Evolutionary conservation across 2,888 invertebrate species (phyloP).

Genomic region (Leptothorax acervorum): DNA sequence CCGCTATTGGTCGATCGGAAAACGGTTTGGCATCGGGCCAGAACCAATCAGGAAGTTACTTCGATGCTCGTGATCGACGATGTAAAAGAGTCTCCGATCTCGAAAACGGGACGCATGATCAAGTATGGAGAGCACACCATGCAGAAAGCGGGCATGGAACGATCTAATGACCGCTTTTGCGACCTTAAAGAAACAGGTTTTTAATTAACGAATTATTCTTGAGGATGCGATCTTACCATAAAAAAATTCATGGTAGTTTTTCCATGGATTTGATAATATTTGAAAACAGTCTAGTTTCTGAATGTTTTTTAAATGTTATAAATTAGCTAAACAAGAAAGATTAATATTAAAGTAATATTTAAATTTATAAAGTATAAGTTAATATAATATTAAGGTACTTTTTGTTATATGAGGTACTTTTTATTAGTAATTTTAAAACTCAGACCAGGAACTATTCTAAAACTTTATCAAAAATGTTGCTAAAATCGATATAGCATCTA

Average conservation of each 20-base stretch:
- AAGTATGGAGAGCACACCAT: not conserved
- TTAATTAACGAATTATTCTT: not conserved
- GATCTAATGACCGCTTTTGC: not conserved
- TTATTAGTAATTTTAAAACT: not conserved
- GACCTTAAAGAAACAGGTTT: not conserved
- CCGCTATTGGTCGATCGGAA: constrained; percentile 20
- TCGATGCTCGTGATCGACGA: constrained; percentile 23
- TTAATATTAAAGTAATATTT: too few relatives aligned
- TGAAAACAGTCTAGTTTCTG: not conserved
- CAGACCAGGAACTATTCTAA: not conserved
- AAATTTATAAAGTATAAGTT: too few relatives aligned
- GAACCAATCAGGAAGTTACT: constrained; percentile 48
- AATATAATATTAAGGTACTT: too few relatives aligned
- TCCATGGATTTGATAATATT: not conserved
- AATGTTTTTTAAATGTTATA: too few relatives aligned
- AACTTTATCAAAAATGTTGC: not conserved
- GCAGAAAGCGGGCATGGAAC: not conserved
- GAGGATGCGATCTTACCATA: not conserved
- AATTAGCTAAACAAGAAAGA: too few relatives aligned
- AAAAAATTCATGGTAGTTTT: constrained; percentile 1
- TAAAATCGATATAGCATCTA: not conserved
- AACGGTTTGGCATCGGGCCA: not conserved
- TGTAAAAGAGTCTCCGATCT: constrained; percentile 16
- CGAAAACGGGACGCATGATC: constrained; percentile 32
- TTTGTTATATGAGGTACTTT: not conserved